Base-by-base conservation (phyloP, 2,888 invertebrate species). In the Drosophila acutilabella region DNA sequence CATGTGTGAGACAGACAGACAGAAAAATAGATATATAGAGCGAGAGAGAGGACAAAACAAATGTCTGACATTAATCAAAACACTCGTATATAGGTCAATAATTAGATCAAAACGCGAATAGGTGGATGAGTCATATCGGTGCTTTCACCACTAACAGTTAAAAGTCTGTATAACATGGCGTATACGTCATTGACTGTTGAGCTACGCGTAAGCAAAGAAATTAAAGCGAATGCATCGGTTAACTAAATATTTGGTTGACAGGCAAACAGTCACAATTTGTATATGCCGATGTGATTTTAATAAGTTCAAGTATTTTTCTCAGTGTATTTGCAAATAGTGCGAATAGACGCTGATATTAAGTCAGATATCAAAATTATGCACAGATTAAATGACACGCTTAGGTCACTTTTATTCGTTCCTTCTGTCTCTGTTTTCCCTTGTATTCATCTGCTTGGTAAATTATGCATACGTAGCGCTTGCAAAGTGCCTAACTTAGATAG, bases 401-500 rank as follows among this genome's bases (percentile, higher is more conserved):
- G 36, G 47, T 53, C 14, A 16, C 14, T 23, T 20, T 44, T 6
- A 20, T 14, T 26, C 26, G 23, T 20, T 16, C 14, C 18, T 20
- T 44, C 4, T 20, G 11, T 26, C 33, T 33, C 30, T 53, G 52
- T 44, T 4, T 14, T 14, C 4, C 11, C 14, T 14, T 13, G 13
- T 36, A 36, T 2, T 36, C 13, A 8, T 36, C 11, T 11, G 8
- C 6, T 16, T 30, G 14, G 30, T 41, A 70, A 58, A 67, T 83
- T 78, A 77, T 71, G 66, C 78, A 81, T 80, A 78, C 78, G 74
- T 62, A 60, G 45, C 54, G 67, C 53, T 54, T 52, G 60, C 59
- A 36, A 42, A 47, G 58, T 38, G 41, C 36, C 33, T 47, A 36
- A 38, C 23, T 42, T 26, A 26, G n/a, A 8, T 16, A 51, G 14